A percentile compares a stretch with the other conserved stretches of the same genome.
phyloP scores from a whole-genome alignment of 2,888 invertebrate genomes.

The Hemistola chrysoprasaria region DNA sequence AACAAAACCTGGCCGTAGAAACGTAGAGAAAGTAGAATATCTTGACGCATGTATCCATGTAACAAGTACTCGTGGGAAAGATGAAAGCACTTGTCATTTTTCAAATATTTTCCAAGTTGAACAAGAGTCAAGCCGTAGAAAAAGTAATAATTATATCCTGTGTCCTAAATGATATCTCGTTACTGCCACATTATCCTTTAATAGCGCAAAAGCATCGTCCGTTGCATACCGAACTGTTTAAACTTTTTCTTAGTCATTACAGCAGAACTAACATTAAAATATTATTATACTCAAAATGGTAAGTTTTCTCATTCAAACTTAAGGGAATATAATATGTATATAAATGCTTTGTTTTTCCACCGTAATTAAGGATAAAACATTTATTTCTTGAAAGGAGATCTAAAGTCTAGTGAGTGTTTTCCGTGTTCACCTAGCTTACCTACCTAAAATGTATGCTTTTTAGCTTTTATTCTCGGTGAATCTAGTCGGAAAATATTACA shows the following conservation, averaged over 20 bases:
- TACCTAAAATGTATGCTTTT: conserved; percentile 5
- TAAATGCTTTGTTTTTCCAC: not conserved
- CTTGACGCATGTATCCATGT: conserved; percentile 18
- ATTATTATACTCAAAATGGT: conserved; percentile 16
- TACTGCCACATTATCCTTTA: conserved; percentile 27
- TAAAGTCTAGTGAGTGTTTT: not conserved
- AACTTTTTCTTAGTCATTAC: conserved; percentile 14
- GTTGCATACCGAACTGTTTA: conserved; percentile 9
- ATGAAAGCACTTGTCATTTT: conserved; percentile 17
- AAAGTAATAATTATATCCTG: conserved; percentile 30
- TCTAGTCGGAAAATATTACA: conserved; percentile 44
- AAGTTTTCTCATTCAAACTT: conserved; percentile 6
- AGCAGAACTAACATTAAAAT: conserved; percentile 11
- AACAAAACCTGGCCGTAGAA: conserved; percentile 16
- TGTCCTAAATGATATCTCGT: conserved; percentile 29
- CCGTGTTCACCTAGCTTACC: not conserved
- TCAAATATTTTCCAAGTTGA: conserved; percentile 17
- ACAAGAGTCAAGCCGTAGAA: conserved; percentile 16
- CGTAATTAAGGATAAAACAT: too few species aligned
- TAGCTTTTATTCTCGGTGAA: conserved; percentile 36
- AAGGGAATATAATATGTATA: conserved; percentile 6
- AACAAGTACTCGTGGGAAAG: conserved; percentile 26
- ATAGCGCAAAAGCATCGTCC: conserved; percentile 22
- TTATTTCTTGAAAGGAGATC: too few species aligned
- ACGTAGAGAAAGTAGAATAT: conserved; percentile 23